Conservation (phyloP, 2,888 invertebrate genomes). For the Ptychoptera albimana region DNA sequence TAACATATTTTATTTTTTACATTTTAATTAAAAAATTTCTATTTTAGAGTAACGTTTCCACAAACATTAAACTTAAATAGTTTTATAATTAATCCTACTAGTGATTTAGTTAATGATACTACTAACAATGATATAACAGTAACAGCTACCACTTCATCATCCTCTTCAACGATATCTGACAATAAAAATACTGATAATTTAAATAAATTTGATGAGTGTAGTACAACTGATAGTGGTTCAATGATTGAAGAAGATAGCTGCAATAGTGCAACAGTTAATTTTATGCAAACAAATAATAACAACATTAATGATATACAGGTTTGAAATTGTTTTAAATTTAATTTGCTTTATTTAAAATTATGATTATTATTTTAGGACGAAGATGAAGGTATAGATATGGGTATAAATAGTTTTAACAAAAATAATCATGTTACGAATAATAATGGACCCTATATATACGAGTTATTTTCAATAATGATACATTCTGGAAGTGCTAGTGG, state of each 20-base stretch:
- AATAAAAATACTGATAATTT: conserved; percentile 31
- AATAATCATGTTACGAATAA: conserved; percentile 23
- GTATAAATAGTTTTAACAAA: conserved; percentile 31
- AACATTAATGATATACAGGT: conserved; percentile 8
- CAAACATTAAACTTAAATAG: conserved; percentile 62
- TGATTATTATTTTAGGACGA: conserved; percentile 35
- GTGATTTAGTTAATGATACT: conserved; percentile 15
- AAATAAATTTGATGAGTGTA: conserved; percentile 44
- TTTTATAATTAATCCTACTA: conserved; percentile 36
- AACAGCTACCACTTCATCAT: conserved; percentile 14
- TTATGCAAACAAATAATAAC: conserved; percentile 11
- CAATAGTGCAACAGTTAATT: conserved; percentile 27
- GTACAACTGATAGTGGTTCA: conserved; percentile 52
- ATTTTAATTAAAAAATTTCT: conserved; percentile 8
- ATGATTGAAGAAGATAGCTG: conserved; percentile 45
- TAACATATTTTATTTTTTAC: conserved; percentile 2
- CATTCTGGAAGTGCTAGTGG: conserved; percentile 82
- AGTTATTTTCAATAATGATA: conserved; percentile 82
- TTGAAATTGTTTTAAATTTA: too few relatives aligned
- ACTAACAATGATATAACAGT: conserved; percentile 13
- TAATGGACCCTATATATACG: conserved; percentile 60
- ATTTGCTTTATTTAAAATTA: conserved; percentile 3
- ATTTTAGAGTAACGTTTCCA: conserved; percentile 61
- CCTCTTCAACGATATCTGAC: conserved; percentile 21
- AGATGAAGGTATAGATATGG: conserved; percentile 53